Base-by-base conservation (phyloP, 2,888 invertebrate species). In the Drosophila atroscutellata region DNA sequence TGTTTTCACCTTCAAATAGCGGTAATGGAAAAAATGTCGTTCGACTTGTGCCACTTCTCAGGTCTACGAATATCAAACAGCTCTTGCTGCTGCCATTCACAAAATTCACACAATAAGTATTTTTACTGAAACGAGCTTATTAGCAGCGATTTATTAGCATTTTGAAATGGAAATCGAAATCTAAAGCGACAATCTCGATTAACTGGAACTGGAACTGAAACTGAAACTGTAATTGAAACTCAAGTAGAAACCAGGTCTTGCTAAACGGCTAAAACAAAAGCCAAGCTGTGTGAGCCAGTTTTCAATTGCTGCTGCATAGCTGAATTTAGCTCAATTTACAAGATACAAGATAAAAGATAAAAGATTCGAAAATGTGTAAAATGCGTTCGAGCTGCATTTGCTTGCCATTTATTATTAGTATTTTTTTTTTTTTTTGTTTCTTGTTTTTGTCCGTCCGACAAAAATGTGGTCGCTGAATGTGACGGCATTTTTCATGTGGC, bases 141-240 rank as follows among this genome's bases (percentile, higher is more conserved):
- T 81, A 74, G 76, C 52, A 54, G 42, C 72, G 74, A 86, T 88
- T 87, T 86, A 88, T 86, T 74, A 75, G 56, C 77, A 77, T 77
- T 80, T 76, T 76, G 54, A 76, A 74, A 81, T 80, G 77, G 72
- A 88, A 83, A 77, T 77, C 54, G 69, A 80, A 83, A 89, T 86
- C 86, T 79, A 75, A 72, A 84, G 74, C 87, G 84, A 81, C 86
- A 83, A 89, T 84, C 89, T 81, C 62, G 72, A 82, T 79, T 70
- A 61, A 67, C 64, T 57, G 32, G 20, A 65, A 67, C 56, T 66
- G 56, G 42, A 61, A 75, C 55, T 70, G 54, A 8, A 65, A 68
- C 66, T 60, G 51, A 32, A 65, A 66, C 49, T 59, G 64, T 37
- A 69, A 51, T 37, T 61, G 58, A 61, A 67, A 72, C 57, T 72